phyloP scores from a whole-genome alignment of 2,113 vertebrate species.

The Ictidomys tridecemlineatus region DNA sequence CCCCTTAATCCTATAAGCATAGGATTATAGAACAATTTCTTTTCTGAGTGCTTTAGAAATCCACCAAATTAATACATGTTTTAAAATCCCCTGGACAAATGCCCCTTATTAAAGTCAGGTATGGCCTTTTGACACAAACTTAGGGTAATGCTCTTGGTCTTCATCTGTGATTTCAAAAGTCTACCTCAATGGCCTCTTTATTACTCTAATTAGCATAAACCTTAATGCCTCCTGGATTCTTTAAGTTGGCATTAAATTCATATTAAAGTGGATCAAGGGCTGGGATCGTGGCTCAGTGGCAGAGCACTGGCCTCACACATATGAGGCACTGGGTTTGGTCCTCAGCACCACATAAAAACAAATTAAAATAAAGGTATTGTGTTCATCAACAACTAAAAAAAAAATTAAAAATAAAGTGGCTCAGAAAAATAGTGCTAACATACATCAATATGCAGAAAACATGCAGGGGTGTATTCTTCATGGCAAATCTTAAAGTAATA shows the following conservation, averaged over 20 bases:
- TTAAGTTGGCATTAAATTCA: neutral
- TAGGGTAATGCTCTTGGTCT: neutral
- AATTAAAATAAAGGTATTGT: no score
- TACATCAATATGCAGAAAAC: neutral
- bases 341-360: no score
- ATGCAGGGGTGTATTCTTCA: neutral
- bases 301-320: no score
- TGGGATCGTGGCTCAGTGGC: no score
- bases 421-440: neutral
- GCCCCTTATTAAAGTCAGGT: neutral
- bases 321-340: no score
- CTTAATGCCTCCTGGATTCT: neutral
- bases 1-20: neutral
- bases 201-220: neutral
- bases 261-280: neutral
- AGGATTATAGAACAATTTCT: neutral
- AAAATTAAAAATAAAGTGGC: no score
- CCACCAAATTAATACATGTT: neutral
- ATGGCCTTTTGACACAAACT: neutral
- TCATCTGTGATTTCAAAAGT: neutral
- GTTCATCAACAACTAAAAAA: no score
- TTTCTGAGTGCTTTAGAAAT: constrained; percentile 31
- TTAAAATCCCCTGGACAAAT: constrained; percentile 31
- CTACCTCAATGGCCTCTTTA: neutral
- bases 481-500: neutral